Evolutionary conservation across 2,113 vertebrate genomes (phyloP), one percentile per base, ranked within the genome.

Genomic region (Burhinus bistriatus): DNA sequence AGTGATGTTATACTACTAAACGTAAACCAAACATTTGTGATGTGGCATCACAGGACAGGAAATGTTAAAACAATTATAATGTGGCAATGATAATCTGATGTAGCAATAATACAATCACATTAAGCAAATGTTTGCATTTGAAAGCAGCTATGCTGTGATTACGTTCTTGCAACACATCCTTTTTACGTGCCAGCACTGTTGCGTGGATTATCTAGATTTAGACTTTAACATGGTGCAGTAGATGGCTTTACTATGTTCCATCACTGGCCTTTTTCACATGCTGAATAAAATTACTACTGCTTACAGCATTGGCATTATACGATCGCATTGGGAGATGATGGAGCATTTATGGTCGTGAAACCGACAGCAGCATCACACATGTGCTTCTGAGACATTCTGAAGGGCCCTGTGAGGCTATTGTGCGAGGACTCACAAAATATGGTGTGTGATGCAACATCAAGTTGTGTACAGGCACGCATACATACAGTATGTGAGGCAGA

Each of bases 391-490:
- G 15, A 4, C 14, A 3, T 4, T n/a, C 21, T 1, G 10, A 12
- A 69, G 5, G 11, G 12, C 5, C 10, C 38, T 4, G 15, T 1
- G 3, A 25, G 18, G 36, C 27, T 6, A 3, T 2, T 5, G 18
- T 3, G 14, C 0, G 8, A 32, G 38, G 57, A 14, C 65, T 44
- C 49, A 2, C 12, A 13, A 5, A 45, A 2, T 0, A 21, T 0
- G 4, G 2, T 0, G 8, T 0, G 1, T 1, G 2, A 30, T 2
- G 8, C 36, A 5, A 1, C 65, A 3, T 3, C 9, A 17, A 2
- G 1, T 1, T 0, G 38, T 0, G 12, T 6, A 9, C 16, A 3
- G 12, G 20, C 62, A 22, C 6, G 1, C 14, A 5, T 2, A 10
- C 11, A 4, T 3, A 13, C 36, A 19, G 6, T 12, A 14, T 0